Conservation (phyloP, 2,797 vertebrate genomes). For the Chelon labrosus region DNA sequence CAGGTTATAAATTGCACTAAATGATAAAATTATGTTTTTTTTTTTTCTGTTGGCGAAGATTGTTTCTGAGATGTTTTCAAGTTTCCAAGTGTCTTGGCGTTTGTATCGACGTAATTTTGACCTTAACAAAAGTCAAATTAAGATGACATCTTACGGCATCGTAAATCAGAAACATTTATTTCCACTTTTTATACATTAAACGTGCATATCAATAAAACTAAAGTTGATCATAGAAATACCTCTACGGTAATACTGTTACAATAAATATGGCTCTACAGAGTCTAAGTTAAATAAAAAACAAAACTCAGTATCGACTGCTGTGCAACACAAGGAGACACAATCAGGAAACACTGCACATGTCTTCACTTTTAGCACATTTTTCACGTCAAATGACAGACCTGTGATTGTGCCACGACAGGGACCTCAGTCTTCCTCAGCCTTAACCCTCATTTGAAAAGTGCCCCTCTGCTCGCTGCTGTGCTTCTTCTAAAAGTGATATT, state of each 20-base stretch:
- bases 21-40: too few species aligned
- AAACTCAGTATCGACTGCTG: slow-evolving; percentile 60
- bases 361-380: slow-evolving; percentile 48
- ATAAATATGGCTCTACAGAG: slow-evolving; percentile 79
- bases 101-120: neutral
- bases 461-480: slow-evolving; percentile 59
- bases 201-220: slow-evolving; percentile 80
- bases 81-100: too few species aligned
- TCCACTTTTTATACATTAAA: slow-evolving; percentile 80
- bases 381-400: slow-evolving; percentile 37
- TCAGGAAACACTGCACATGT: slow-evolving; percentile 50
- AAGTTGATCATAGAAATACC: slow-evolving; percentile 79
- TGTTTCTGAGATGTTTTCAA: too few species aligned
- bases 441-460: slow-evolving; percentile 28
- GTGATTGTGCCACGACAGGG: slow-evolving; percentile 51
- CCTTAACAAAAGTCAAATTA: slow-evolving; percentile 28
- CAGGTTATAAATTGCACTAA: too few species aligned
- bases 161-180: slow-evolving; percentile 83
- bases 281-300: slow-evolving; percentile 72
- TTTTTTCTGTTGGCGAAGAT: too few species aligned
- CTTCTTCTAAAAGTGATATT: slow-evolving; percentile 53
- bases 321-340: slow-evolving; percentile 61
- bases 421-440: neutral
- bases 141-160: slow-evolving; percentile 51
- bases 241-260: slow-evolving; percentile 77